Evolutionary conservation across 2,113 vertebrate genomes (phyloP), one percentile per base, ranked within the genome.

Genomic region (Pyxicephalus adspersus): DNA sequence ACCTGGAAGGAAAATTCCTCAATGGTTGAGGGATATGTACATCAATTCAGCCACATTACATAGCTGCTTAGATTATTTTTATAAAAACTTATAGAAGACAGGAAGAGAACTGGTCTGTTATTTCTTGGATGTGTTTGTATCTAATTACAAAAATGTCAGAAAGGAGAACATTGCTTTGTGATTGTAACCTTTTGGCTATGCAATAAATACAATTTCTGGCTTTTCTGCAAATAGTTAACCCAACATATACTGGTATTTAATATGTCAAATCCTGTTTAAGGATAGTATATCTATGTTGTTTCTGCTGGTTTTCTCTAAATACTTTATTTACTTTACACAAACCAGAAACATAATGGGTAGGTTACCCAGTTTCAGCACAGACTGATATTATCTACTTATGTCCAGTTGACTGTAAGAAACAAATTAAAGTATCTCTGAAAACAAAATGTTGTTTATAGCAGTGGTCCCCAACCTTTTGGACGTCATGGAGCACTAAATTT

Each of bases 91-190:
- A 64, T 72, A 73, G 68, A 81, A 64, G 50, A 72, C 78, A 55
- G 79, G 60, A 74, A 81, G 70, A 50, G 58, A 57, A 64, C 79
- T 73, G 19, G 31, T 61, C 61, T 65, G 31, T 81, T 54, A 73
- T 64, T 73, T 74, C 45, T 55, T 51, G 79, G 79, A 61, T 74
- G 50, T 65, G 45, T 60, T 74, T 26, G 8, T 73, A 64, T 73
- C 50, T 51, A 74, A 74, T 73, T 81, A 64, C 61, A 55, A 81
- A 74, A n/a, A 81, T 68, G 79, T 81, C 79, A 81, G 26, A 73
- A 73, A 55, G 60, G 50, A 74, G 68, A 81, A 74, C 68, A 34
- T 74, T 64, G 68, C 50, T 73, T 64, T 73, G 68, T 74, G 79
- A 54, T 64, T 64, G 68, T 81, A 73, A 63, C 58, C n/a, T 81